Conservation (phyloP, 2,113 vertebrate genomes). For the Spea multiplicata region DNA sequence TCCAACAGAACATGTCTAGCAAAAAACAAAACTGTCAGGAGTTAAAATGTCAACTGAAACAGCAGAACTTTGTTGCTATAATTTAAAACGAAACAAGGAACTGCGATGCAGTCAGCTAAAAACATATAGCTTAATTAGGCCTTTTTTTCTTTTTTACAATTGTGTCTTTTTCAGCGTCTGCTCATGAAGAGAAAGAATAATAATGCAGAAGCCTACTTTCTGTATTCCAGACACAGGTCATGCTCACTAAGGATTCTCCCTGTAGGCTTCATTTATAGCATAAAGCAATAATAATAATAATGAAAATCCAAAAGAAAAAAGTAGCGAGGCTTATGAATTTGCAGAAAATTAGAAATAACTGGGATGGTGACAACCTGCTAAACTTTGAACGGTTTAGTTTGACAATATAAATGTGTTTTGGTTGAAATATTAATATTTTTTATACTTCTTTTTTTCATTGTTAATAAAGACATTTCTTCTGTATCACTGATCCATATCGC, state of each 20-base stretch:
- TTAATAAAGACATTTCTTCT: slow-evolving; percentile 29
- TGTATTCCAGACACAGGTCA: slow-evolving; percentile 49
- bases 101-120: slow-evolving; percentile 51
- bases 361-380: slow-evolving; percentile 15
- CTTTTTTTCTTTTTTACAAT: slow-evolving; percentile 46
- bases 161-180: slow-evolving; percentile 43
- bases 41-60: slow-evolving; percentile 63
- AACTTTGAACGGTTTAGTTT: slow-evolving; percentile 17
- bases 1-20: background rate
- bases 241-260: slow-evolving; percentile 47
- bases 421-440: slow-evolving; percentile 30
- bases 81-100: slow-evolving; percentile 53
- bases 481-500: slow-evolving; percentile 36
- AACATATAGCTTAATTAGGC: slow-evolving; percentile 58
- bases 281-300: slow-evolving; percentile 45
- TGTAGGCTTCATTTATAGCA: slow-evolving; percentile 52
- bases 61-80: slow-evolving; percentile 56
- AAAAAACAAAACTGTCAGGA: slow-evolving; percentile 22
- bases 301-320: slow-evolving; percentile 27
- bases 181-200: slow-evolving; percentile 43
- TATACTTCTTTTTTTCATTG: slow-evolving; percentile 24
- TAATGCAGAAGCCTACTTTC: slow-evolving; percentile 50
- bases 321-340: background rate
- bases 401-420: slow-evolving; percentile 16
- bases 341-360: slow-evolving; percentile 23